Conservation (phyloP, 2,113 vertebrate species). For the Ptilorrhoa leucosticta region DNA sequence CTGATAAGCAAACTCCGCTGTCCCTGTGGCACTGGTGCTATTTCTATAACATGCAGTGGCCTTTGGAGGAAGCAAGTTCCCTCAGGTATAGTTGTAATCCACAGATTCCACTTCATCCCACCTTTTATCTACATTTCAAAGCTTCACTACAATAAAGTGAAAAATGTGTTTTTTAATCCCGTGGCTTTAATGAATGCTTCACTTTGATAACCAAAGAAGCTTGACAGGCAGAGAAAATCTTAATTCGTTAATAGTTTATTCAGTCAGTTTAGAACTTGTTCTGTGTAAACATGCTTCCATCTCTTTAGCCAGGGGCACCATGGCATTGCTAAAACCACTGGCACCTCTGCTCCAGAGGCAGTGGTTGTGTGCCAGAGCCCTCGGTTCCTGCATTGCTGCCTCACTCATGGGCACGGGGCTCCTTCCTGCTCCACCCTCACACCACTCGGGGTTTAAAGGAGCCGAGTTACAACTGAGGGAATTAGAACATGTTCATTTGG, state of each 20-base stretch:
- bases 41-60: neutral
- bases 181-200: neutral
- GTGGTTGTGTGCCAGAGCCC: neutral
- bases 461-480: neutral
- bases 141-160: neutral
- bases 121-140: neutral
- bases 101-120: neutral
- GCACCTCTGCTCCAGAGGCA: neutral
- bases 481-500: neutral
- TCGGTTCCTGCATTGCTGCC: rapidly evolving
- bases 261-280: neutral
- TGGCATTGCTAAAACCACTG: neutral
- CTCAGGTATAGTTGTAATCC: neutral
- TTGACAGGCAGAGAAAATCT: neutral
- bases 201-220: neutral
- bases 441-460: rapidly evolving
- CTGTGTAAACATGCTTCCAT: neutral
- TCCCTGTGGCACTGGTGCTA: neutral
- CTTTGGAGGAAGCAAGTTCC: neutral
- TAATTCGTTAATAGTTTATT: neutral
- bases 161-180: neutral
- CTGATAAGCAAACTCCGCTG: neutral
- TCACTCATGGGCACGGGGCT: rapidly evolving
- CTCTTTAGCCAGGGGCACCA: neutral
- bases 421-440: neutral